Evolutionary conservation across 2,888 invertebrate species (phyloP).

Genomic region (Hydriomena furcata): DNA sequence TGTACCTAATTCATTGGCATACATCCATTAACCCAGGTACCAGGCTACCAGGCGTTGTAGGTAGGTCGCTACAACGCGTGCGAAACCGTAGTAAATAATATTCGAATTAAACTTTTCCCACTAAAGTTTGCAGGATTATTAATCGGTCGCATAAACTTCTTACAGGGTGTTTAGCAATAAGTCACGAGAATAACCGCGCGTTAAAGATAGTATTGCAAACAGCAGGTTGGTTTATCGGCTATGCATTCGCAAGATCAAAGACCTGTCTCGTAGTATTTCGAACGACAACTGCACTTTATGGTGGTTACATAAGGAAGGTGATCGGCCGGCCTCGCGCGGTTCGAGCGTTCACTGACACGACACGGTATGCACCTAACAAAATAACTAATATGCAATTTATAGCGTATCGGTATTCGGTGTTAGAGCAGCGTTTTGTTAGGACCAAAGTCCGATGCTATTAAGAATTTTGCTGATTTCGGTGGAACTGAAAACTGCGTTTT

Average conservation of each 20-base stretch:
- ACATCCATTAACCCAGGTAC: too few species aligned
- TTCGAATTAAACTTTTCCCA: too few species aligned
- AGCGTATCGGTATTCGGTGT: conserved; percentile 19
- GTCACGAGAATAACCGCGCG: neutral
- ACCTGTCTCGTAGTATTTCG: conserved; percentile 52
- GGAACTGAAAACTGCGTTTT: conserved; percentile 4
- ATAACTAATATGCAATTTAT: conserved; percentile 44
- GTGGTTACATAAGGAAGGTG: conserved; percentile 72
- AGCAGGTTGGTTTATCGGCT: conserved; percentile 40
- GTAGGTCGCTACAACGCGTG: too few species aligned
- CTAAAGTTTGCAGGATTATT: too few species aligned
- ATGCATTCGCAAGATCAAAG: conserved; percentile 60
- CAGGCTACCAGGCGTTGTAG: too few species aligned
- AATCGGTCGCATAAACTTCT: too few species aligned
- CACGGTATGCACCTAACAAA: conserved; percentile 58
- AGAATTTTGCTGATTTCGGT: conserved; percentile 14
- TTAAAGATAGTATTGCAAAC: conserved; percentile 32
- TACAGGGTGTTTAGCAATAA: too few species aligned
- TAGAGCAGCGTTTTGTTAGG: conserved; percentile 20
- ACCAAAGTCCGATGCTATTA: conserved; percentile 25
- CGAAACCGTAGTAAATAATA: too few species aligned
- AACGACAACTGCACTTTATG: conserved; percentile 52
- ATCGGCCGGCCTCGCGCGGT: conserved; percentile 72
- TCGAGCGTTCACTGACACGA: conserved; percentile 63
- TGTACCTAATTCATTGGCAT: too few species aligned